These are phyloP conservation scores for Ectobius pallidus DNA, from an alignment of 2,888 invertebrate species.

Conservation along the genomic window DNA sequence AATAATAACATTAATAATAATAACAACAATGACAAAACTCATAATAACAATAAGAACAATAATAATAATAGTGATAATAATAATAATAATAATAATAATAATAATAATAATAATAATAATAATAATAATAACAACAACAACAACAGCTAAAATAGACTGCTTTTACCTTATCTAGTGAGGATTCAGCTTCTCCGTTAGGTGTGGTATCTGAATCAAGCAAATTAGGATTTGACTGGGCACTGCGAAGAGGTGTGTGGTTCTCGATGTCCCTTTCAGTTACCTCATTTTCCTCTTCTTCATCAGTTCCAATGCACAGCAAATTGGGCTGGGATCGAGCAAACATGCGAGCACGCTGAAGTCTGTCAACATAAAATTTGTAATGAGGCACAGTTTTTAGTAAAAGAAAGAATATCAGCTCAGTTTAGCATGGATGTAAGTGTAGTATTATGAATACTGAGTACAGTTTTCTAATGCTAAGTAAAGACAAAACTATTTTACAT, in stretches of 20 bases:
- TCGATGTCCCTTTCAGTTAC: not conserved
- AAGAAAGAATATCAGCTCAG: not conserved
- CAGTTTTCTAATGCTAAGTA: no score
- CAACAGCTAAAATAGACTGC: no score
- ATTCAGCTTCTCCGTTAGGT: not conserved
- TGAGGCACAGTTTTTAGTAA: not conserved
- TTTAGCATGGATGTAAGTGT: no score
- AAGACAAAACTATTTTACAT: no score
- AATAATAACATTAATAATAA: no score
- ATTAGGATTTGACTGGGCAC: conserved; percentile 51
- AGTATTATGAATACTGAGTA: no score
- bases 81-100: no score
- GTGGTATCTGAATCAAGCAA: conserved; percentile 46
- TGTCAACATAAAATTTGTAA: conserved; percentile 41
- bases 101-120: no score
- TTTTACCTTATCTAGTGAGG: not conserved
- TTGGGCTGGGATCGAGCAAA: conserved; percentile 67
- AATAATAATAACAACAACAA: no score
- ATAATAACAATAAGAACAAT: no score
- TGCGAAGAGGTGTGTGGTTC: conserved; percentile 41
- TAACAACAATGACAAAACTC: no score
- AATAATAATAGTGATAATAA: no score
- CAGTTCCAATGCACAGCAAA: conserved; percentile 65
- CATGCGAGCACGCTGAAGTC: conserved; percentile 63
- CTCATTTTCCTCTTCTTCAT: conserved; percentile 56